Percentiles rank a stretch among this genome's conserved stretches.
Evolutionary conservation across 2,797 vertebrate species (phyloP).

Genomic region (Bufotes viridis): DNA sequence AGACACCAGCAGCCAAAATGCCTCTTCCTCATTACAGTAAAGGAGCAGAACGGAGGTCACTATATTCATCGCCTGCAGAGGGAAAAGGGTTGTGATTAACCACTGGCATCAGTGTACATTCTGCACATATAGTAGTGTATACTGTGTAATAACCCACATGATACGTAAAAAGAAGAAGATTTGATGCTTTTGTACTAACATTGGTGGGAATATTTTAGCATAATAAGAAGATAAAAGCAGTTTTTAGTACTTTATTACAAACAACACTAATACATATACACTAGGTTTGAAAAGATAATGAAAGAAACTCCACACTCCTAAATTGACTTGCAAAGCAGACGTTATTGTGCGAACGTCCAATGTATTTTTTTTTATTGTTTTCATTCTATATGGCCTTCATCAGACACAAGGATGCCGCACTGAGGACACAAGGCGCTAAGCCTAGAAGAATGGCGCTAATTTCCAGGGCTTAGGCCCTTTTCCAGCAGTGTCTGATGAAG

Average conservation of each 20-base stretch:
- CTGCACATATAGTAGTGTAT: neutral
- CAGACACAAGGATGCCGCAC: too few species aligned
- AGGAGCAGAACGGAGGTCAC: slow-evolving; percentile 93
- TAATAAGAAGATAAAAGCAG: neutral
- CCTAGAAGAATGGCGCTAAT: too few species aligned
- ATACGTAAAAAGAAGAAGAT: neutral
- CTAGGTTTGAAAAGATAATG: neutral
- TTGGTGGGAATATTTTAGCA: neutral
- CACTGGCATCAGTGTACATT: neutral
- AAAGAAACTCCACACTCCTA: too few species aligned
- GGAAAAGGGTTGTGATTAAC: neutral
- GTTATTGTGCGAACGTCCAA: too few species aligned
- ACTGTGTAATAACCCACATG: too few species aligned
- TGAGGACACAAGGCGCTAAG: too few species aligned
- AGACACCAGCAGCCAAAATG: slow-evolving; percentile 96
- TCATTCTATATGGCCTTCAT: too few species aligned
- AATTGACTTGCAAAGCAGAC: too few species aligned
- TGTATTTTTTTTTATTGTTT: too few species aligned
- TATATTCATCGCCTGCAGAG: slow-evolving; percentile 94
- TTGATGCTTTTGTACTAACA: neutral
- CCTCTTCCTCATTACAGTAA: slow-evolving; percentile 93
- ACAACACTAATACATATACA: neutral
- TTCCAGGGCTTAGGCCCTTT: too few species aligned
- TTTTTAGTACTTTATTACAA: too few species aligned
- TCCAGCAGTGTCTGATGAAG: too few species aligned